Conservation (phyloP, 1,140 invertebrate genomes). For the Phymastichus coffea region DNA sequence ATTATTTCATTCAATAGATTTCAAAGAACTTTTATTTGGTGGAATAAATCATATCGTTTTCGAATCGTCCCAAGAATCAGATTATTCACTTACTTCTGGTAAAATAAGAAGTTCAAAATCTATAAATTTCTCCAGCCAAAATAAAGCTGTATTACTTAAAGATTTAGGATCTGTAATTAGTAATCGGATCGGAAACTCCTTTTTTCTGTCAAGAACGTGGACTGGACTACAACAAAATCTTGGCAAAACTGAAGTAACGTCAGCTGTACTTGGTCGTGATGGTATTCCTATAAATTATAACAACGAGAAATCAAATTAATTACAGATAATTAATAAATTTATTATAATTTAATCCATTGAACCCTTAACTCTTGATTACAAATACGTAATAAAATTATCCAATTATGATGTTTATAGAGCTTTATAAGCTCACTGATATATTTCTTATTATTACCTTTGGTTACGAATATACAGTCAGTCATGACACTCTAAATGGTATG, state of each 20-base stretch:
- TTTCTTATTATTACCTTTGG: too few relatives aligned
- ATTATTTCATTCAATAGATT: conserved; percentile 73
- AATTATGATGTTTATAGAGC: too few relatives aligned
- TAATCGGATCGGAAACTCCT: conserved; percentile 59
- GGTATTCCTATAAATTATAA: conserved; percentile 62
- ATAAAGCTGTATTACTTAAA: conserved; percentile 32
- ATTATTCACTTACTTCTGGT: conserved; percentile 72
- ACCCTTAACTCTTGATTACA: too few relatives aligned
- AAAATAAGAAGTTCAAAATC: conserved; percentile 57
- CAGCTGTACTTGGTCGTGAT: conserved; percentile 63
- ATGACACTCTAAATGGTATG: too few relatives aligned
- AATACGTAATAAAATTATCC: too few relatives aligned
- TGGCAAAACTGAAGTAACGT: conserved; percentile 64
- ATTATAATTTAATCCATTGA: too few relatives aligned
- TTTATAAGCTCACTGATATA: too few relatives aligned
- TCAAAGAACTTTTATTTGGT: conserved; percentile 72
- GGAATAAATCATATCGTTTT: conserved; percentile 57
- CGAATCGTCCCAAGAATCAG: conserved; percentile 53
- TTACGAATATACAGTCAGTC: too few relatives aligned
- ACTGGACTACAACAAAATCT: conserved; percentile 72
- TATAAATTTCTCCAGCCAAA: conserved; percentile 33
- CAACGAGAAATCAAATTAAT: conserved; percentile 51
- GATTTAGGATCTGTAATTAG: conserved; percentile 48
- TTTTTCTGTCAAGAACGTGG: conserved; percentile 68
- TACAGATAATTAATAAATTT: too few relatives aligned